Evolutionary conservation across 2,888 invertebrate genomes (phyloP).

Genomic region (Drosophila conformis): DNA sequence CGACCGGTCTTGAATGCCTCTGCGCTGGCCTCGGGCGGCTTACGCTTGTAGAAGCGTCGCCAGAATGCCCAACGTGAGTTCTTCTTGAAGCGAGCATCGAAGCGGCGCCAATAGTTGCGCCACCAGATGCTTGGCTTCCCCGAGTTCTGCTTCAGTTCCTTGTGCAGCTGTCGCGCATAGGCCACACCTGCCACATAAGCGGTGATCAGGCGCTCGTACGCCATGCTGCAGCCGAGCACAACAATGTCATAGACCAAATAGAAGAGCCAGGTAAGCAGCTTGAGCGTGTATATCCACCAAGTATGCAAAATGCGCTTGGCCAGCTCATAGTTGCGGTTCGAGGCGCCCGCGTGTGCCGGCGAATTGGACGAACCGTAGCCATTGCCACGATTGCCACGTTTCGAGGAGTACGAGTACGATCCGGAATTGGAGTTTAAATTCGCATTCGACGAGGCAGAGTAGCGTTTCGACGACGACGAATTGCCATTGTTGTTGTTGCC

Average conservation of each 20-base stretch:
- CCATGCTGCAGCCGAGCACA: constrained; percentile 88
- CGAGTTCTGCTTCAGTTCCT: constrained; percentile 83
- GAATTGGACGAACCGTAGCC: constrained; percentile 66
- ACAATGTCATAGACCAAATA: constrained; percentile 92
- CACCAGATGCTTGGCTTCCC: constrained; percentile 84
- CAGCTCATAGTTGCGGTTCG: constrained; percentile 86
- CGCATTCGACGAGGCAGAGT: constrained; percentile 63
- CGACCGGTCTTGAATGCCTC: constrained; percentile 83
- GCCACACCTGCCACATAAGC: constrained; percentile 73
- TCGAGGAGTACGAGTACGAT: constrained; percentile 81
- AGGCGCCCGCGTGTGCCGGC: constrained; percentile 50
- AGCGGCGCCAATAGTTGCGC: constrained; percentile 80
- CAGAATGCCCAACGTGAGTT: constrained; percentile 84
- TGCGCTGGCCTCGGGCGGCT: constrained; percentile 80
- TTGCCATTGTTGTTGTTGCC: constrained; percentile 52
- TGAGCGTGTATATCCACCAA: constrained; percentile 87
- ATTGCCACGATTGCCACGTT: constrained; percentile 67
- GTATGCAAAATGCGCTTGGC: constrained; percentile 85
- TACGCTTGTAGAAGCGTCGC: constrained; percentile 85
- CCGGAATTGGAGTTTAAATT: constrained; percentile 68
- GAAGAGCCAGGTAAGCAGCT: constrained; percentile 91
- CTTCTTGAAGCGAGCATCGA: constrained; percentile 83
- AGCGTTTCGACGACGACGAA: constrained; percentile 72
- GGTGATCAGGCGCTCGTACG: constrained; percentile 80
- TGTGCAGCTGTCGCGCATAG: constrained; percentile 78